These are phyloP conservation scores for Phasia obesa DNA, from an alignment of 2,888 invertebrate species.

Conservation along the genomic window DNA sequence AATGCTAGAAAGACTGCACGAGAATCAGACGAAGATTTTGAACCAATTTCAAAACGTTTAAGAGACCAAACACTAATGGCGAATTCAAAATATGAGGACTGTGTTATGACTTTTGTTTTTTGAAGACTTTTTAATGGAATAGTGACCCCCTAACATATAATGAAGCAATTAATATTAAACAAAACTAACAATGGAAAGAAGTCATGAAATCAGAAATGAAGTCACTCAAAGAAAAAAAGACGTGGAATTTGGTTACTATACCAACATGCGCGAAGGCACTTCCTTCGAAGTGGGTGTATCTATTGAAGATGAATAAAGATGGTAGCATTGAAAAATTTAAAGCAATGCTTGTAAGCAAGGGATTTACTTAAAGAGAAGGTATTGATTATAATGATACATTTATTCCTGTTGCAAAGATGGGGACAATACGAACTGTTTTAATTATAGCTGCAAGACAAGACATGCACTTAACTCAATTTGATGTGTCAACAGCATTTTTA, in stretches of 20 bases:
- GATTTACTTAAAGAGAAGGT: constrained; percentile 68
- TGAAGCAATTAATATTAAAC: neutral
- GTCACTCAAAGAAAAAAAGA: neutral
- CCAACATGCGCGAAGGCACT: neutral
- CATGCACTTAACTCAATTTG: constrained; percentile 20
- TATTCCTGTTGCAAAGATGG: constrained; percentile 65
- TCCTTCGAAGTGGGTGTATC: neutral
- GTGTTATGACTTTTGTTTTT: neutral
- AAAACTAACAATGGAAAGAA: constrained; percentile 6
- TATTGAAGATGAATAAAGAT: neutral
- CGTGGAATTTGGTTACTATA: neutral
- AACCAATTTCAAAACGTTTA: constrained; percentile 16
- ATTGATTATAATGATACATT: constrained; percentile 69
- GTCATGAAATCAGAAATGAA: constrained; percentile 69
- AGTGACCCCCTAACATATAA: neutral
- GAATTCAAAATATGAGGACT: constrained; percentile 22
- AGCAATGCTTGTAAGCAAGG: neutral
- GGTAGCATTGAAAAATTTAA: neutral
- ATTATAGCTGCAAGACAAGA: constrained; percentile 59
- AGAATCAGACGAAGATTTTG: neutral
- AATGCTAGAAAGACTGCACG: neutral
- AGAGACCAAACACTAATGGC: constrained; percentile 8
- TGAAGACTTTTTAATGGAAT: constrained; percentile 1
- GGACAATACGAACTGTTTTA: constrained; percentile 59
- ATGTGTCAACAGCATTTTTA: constrained; percentile 16